Evolutionary conservation across 2,888 invertebrate genomes (phyloP).

Genomic region (Acleris holmiana): DNA sequence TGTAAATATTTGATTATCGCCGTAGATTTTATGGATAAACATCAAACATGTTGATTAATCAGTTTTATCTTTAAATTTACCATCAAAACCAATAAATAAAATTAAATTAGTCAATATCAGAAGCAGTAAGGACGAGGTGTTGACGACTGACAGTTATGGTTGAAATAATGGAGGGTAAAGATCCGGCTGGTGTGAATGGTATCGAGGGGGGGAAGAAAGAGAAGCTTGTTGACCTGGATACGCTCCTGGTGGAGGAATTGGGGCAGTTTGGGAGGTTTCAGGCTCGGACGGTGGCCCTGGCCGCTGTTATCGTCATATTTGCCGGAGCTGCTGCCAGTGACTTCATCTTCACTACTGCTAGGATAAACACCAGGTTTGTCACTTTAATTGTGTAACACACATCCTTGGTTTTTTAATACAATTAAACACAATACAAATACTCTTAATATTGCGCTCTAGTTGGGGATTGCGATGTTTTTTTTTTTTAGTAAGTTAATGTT

Average conservation of each 20-base stretch:
- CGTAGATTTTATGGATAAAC: not conserved
- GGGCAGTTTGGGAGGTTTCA: slow-evolving; percentile 85
- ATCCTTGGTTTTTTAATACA: no score
- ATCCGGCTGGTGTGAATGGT: not conserved
- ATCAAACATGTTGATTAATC: not conserved
- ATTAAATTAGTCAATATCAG: not conserved
- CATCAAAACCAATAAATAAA: no score
- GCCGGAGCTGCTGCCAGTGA: slow-evolving; percentile 80
- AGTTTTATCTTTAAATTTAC: not conserved
- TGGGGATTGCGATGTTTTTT: no score
- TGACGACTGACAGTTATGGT: not conserved
- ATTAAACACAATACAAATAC: no score
- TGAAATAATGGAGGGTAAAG: not conserved
- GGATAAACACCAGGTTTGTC: slow-evolving; percentile 38
- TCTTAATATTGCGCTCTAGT: no score
- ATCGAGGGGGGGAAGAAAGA: not conserved
- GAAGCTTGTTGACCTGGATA: slow-evolving; percentile 54
- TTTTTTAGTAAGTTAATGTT: no score
- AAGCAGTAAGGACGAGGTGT: not conserved
- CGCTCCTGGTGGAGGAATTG: slow-evolving; percentile 61
- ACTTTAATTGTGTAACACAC: no score
- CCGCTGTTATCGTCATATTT: slow-evolving; percentile 82
- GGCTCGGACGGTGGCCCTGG: slow-evolving; percentile 74
- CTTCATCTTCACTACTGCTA: slow-evolving; percentile 85
- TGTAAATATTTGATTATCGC: not conserved